Percentiles rank a stretch among this genome's conserved stretches.
phyloP scores from a whole-genome alignment of 2,113 vertebrate species.

The Ammodytes dubius region DNA sequence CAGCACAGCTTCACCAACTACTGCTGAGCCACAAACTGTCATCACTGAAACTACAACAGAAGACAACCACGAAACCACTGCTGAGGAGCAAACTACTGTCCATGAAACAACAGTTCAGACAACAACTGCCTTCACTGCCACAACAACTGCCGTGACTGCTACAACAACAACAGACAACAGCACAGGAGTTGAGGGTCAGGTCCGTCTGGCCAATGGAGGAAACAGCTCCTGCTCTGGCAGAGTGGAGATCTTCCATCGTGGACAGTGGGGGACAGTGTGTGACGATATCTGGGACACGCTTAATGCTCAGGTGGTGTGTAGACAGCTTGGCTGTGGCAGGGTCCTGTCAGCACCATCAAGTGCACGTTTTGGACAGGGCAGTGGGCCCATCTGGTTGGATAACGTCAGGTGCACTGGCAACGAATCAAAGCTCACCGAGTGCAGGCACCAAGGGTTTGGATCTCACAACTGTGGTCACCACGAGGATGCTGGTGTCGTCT shows the following conservation, averaged over 20 bases:
- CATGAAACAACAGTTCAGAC: not conserved
- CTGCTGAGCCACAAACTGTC: not conserved
- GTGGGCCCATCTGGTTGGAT: slow-evolving; percentile 70
- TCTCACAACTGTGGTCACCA: slow-evolving; percentile 49
- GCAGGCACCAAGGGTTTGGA: slow-evolving; percentile 53
- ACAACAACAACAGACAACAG: not conserved
- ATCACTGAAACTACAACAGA: no score
- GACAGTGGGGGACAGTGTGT: slow-evolving; percentile 74
- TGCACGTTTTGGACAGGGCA: slow-evolving; percentile 58
- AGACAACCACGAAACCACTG: no score
- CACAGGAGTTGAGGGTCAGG: slow-evolving; percentile 37
- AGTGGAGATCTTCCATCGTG: slow-evolving; percentile 64
- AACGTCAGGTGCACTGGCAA: slow-evolving; percentile 14
- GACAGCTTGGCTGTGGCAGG: slow-evolving; percentile 72
- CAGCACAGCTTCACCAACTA: not conserved
- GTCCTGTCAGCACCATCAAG: not conserved
- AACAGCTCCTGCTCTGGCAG: slow-evolving; percentile 65
- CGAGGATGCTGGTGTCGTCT: slow-evolving; percentile 68
- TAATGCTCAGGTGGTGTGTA: slow-evolving; percentile 73
- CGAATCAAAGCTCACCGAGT: slow-evolving; percentile 50
- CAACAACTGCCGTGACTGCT: not conserved
- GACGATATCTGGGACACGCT: slow-evolving; percentile 45
- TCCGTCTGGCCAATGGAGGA: slow-evolving; percentile 54
- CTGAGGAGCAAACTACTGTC: no score
- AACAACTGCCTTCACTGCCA: no score